These are phyloP conservation scores for Cremastobaeus sp. DNA, from an alignment of 2,888 invertebrate species.

Conservation along the genomic window DNA sequence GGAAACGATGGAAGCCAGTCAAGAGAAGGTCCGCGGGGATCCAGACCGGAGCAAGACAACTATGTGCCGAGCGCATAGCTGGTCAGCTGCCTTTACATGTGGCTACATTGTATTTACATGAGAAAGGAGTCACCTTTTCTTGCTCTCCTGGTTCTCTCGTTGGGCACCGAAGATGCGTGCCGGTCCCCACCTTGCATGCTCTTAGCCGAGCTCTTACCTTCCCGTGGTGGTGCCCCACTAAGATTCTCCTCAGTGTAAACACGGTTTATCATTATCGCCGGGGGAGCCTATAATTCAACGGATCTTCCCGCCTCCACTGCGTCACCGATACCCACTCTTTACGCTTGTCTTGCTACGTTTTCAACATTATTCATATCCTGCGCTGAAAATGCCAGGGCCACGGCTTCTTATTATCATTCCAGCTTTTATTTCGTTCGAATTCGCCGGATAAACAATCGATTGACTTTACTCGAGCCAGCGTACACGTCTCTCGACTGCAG, in stretches of 20 bases:
- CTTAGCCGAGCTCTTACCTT: too few relatives aligned
- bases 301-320: constrained; percentile 26
- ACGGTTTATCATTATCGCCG: constrained; percentile 76
- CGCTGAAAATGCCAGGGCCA: constrained; percentile 15
- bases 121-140: constrained; percentile 74
- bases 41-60: constrained; percentile 66
- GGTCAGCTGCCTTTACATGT: constrained; percentile 76
- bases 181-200: constrained; percentile 33
- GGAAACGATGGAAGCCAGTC: constrained; percentile 13
- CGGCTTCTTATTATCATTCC: constrained; percentile 37
- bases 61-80: constrained; percentile 72
- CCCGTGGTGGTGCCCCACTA: too few relatives aligned
- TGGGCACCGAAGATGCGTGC: constrained; percentile 18
- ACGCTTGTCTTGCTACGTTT: constrained; percentile 26
- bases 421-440: constrained; percentile 26
- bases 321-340: constrained; percentile 38
- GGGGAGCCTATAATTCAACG: constrained; percentile 60
- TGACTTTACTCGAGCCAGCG: too few relatives aligned
- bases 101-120: constrained; percentile 78
- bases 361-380: constrained; percentile 34
- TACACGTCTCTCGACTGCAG: too few relatives aligned
- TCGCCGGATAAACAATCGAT: background rate
- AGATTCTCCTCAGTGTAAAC: constrained; percentile 72
- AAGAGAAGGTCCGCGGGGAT: constrained; percentile 56
- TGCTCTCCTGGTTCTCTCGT: constrained; percentile 46